Percentiles rank a stretch among this genome's conserved stretches.
These are phyloP conservation scores for Pollenia amentaria DNA, from an alignment of 2,888 invertebrate genomes.

Conservation along the genomic window DNA sequence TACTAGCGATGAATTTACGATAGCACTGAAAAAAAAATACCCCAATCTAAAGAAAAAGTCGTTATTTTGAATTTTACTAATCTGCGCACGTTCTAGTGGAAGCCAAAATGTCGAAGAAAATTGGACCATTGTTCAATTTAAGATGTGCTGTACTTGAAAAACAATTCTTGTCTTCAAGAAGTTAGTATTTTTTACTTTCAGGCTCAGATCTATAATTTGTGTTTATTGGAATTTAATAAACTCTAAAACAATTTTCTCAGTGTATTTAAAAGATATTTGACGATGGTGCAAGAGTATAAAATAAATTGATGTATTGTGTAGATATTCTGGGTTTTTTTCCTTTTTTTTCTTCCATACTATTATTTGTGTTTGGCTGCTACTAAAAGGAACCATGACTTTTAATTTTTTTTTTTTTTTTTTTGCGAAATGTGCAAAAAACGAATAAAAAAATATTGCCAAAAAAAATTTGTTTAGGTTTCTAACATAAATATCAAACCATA, in stretches of 20 bases:
- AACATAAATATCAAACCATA: slow-evolving; percentile 36
- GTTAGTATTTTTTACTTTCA: too few relatives aligned
- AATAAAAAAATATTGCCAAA: slow-evolving; percentile 6
- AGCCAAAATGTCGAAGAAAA: too few relatives aligned
- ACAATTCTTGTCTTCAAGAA: too few relatives aligned
- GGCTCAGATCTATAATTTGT: too few relatives aligned
- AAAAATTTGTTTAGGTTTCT: slow-evolving; percentile 46
- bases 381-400: slow-evolving; percentile 40
- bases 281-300: slow-evolving; percentile 27
- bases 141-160: too few relatives aligned
- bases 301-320: slow-evolving; percentile 54
- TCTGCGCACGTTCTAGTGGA: neutral
- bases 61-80: neutral
- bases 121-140: too few relatives aligned
- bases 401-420: neutral
- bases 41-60: neutral
- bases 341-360: slow-evolving; percentile 21
- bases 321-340: slow-evolving; percentile 10
- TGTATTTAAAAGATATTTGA: slow-evolving; percentile 18
- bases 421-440: slow-evolving; percentile 33
- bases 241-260: neutral
- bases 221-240: too few relatives aligned
- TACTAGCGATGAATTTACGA: slow-evolving; percentile 10
- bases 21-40: neutral
- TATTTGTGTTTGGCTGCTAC: slow-evolving; percentile 27